Evolutionary conservation across 2,113 vertebrate species (phyloP).

Genomic region (Hippocampus abdominalis): DNA sequence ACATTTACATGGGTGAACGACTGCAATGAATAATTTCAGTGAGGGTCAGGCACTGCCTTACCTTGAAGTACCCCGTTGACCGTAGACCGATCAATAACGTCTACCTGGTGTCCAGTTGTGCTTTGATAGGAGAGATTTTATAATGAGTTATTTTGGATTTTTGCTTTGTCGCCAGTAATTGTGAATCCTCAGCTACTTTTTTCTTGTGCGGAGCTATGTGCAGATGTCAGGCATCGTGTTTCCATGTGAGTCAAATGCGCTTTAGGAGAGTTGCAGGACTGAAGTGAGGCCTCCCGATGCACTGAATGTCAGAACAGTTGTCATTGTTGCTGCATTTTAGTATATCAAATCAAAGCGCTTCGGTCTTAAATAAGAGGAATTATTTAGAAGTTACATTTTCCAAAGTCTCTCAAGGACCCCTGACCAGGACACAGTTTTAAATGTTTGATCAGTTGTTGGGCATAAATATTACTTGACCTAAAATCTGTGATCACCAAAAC

Average conservation of each 20-base stretch:
- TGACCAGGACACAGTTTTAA: conserved; percentile 46
- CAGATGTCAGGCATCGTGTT: conserved; percentile 67
- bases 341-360: conserved; percentile 12
- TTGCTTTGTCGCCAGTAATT: conserved; percentile 69
- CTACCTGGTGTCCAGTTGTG: conserved; percentile 62
- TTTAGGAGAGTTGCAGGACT: conserved; percentile 33
- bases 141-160: conserved; percentile 65
- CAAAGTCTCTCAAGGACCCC: conserved; percentile 38
- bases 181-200: conserved; percentile 70
- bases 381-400: conserved; percentile 2
- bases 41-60: conserved; percentile 43
- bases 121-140: conserved; percentile 49
- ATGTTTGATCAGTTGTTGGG: conserved; percentile 53
- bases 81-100: conserved; percentile 58
- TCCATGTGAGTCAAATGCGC: conserved; percentile 69
- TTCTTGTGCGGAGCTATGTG: conserved; percentile 52
- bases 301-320: conserved; percentile 29
- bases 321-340: conserved; percentile 12
- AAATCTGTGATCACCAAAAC: conserved; percentile 36
- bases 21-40: conserved; percentile 18
- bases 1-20: not conserved
- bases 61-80: conserved; percentile 54
- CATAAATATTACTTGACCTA: conserved; percentile 40
- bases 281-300: conserved; percentile 21
- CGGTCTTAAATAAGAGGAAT: conserved; percentile 6